phyloP scores from a whole-genome alignment of 2,797 vertebrate species.

The Nannoperca obscura region DNA sequence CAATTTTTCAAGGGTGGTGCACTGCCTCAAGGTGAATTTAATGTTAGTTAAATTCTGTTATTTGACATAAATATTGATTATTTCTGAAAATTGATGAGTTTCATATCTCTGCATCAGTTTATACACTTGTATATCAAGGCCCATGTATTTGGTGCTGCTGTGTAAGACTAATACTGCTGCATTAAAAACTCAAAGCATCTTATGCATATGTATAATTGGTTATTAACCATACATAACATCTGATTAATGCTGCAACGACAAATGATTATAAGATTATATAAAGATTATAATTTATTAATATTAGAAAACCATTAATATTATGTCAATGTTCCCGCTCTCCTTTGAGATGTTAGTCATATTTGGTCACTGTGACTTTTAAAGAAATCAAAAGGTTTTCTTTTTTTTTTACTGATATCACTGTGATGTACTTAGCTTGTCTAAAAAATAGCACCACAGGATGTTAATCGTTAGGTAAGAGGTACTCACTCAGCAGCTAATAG shows the following conservation, averaged over 20 bases:
- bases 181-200: neutral
- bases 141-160: no score
- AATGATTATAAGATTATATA: neutral
- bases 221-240: neutral
- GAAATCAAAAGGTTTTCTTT: neutral
- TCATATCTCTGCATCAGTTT: no score
- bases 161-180: no score
- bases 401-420: neutral
- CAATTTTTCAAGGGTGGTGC: no score
- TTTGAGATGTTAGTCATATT: neutral
- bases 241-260: conserved; percentile 4
- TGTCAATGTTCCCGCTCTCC: no score
- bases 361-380: neutral
- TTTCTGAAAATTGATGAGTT: no score
- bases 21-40: no score
- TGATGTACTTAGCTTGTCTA: conserved; percentile 5
- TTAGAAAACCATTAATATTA: neutral
- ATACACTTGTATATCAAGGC: no score
- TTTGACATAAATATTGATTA: no score
- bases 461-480: conserved; percentile 42
- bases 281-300: neutral
- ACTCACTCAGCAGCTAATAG: conserved; percentile 54
- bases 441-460: conserved; percentile 28
- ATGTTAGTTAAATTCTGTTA: no score
- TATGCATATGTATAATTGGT: neutral